Conservation (phyloP, 1,140 invertebrate species). For the Caenorhabditis remanei region DNA sequence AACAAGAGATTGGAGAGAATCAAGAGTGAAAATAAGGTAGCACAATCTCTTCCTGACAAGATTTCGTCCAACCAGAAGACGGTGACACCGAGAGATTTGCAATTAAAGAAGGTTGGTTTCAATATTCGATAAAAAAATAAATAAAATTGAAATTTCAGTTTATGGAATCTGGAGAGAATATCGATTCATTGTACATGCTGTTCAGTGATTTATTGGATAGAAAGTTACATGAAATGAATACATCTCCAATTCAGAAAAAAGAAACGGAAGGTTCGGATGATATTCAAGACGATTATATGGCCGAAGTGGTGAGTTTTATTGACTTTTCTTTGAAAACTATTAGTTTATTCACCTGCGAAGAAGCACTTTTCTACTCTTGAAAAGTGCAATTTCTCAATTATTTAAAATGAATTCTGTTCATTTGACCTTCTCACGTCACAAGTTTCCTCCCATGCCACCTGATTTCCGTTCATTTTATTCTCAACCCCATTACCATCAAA, state of each 20-base stretch:
- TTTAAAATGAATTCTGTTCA: neutral
- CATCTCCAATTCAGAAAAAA: neutral
- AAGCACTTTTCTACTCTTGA: neutral
- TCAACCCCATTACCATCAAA: conserved; percentile 40
- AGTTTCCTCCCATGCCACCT: no score
- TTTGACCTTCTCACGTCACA: no score
- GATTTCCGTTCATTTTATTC: neutral
- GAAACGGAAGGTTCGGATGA: conserved; percentile 56
- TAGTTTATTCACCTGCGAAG: neutral
- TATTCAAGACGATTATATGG: conserved; percentile 64
- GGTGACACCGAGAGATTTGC: conserved; percentile 48
- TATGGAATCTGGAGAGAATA: conserved; percentile 58
- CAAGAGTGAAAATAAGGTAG: conserved; percentile 14
- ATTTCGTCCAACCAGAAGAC: conserved; percentile 45
- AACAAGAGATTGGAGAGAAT: conserved; percentile 26
- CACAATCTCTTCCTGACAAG: conserved; percentile 12
- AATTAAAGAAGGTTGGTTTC: conserved; percentile 31
- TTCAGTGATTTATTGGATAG: conserved; percentile 65
- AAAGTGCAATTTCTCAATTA: neutral
- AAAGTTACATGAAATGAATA: conserved; percentile 61
- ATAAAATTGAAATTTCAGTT: conserved; percentile 49
- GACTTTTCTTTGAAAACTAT: neutral
- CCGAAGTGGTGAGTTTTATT: conserved; percentile 31
- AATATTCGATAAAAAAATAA: neutral
- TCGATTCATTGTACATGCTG: conserved; percentile 58